These are phyloP conservation scores for Bombus polaris DNA, from an alignment of 1,140 invertebrate genomes.

Conservation along the genomic window DNA sequence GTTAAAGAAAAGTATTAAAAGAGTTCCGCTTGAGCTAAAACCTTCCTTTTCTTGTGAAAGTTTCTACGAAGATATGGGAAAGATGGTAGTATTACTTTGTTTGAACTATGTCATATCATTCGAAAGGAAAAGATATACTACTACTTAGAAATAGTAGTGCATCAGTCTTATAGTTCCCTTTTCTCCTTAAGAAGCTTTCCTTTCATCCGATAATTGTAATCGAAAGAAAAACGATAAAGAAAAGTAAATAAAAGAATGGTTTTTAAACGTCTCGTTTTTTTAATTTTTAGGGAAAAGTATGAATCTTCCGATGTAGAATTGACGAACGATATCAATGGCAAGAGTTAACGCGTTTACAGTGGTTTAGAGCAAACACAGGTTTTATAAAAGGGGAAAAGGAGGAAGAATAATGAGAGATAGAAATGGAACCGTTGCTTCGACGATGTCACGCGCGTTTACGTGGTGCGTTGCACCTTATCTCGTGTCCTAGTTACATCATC, in stretches of 20 bases:
- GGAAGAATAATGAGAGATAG: conserved; percentile 40
- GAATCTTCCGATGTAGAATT: conserved; percentile 60
- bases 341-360: conserved; percentile 51
- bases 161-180: background rate
- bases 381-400: conserved; percentile 32
- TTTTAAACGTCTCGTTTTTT: background rate
- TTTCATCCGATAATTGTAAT: background rate
- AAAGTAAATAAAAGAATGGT: background rate
- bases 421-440: conserved; percentile 47
- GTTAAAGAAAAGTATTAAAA: too few species aligned
- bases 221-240: background rate
- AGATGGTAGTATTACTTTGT: background rate
- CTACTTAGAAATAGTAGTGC: background rate
- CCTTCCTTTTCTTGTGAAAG: background rate
- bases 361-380: conserved; percentile 59
- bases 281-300: conserved; percentile 35
- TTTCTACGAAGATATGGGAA: background rate
- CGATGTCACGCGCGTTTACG: conserved; percentile 64
- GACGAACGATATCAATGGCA: conserved; percentile 64
- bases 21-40: background rate
- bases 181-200: background rate
- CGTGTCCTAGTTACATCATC: conserved; percentile 69
- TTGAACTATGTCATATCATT: background rate
- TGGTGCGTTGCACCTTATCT: conserved; percentile 68
- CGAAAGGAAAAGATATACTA: background rate